Base-by-base conservation (phyloP, 2,888 invertebrate species). In the Lasioglossum zephyrum region DNA sequence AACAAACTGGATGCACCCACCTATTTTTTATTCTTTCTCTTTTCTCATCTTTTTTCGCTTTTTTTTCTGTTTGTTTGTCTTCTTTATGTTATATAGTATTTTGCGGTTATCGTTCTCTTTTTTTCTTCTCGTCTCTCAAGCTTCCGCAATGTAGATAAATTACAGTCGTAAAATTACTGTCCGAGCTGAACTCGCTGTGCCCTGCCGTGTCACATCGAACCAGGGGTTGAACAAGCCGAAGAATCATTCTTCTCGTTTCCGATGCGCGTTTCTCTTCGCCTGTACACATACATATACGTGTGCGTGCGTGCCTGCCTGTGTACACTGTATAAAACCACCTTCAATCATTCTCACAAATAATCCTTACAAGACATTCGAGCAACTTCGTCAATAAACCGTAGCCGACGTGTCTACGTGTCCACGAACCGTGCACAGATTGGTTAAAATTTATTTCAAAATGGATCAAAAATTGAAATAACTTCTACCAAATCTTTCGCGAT, bases 361-460 rank as follows among this genome's bases (percentile, higher is more conserved):
- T 79, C 41, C 3, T 22, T 76, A 57, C 39, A 9, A 66, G 57
- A n/a, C 41, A n/a, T 41, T 26, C 49, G 66, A 41, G 73, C 47
- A 82, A 87, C 70, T 83, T 86, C 77, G 85, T 77, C 87, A 83
- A 87, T 44, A 86, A 75, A 74, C 81, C 82, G 74, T 78, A 57
- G 1, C n/a, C 57, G 57, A 57, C 11, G 49, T 63, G 63, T 63
- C 72, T 49, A 69, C 57, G 69, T 11, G 69, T 57, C 73, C 5
- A 69, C 72, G 39, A 79, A 69, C 77, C 57, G 13, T 73, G 36
- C 36, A 91, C 91, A 91, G 92, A 91, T 91, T 91, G 91, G 93
- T 89, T 94, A 93, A 95, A 95, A 94, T 92, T 94, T 94, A 95
- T 95, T 95, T 95, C 95, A 94, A 95, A 92, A 92, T 95, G 95